Evolutionary conservation across 2,797 vertebrate species (phyloP).

Genomic region (Bradypus variegatus): DNA sequence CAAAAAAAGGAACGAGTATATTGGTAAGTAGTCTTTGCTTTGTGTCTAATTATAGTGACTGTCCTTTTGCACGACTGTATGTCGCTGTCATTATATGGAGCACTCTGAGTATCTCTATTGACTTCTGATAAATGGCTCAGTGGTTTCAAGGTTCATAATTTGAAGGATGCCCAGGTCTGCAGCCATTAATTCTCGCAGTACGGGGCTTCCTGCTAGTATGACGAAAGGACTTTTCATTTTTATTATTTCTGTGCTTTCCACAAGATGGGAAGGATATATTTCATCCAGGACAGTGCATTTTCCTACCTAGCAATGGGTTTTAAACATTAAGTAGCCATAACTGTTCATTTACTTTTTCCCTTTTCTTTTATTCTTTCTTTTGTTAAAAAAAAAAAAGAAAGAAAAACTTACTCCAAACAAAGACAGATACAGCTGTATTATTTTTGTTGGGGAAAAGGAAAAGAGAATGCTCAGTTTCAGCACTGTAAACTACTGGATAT

Average conservation of each 20-base stretch:
- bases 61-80: slow-evolving; percentile 83
- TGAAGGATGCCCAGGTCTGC: slow-evolving; percentile 82
- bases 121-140: slow-evolving; percentile 84
- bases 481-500: background rate
- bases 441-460: slow-evolving; percentile 17
- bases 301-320: slow-evolving; percentile 59
- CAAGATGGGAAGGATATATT: slow-evolving; percentile 69
- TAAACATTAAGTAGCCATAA: slow-evolving; percentile 63
- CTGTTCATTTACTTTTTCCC: slow-evolving; percentile 53
- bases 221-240: slow-evolving; percentile 77
- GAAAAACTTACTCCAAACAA: slow-evolving; percentile 43
- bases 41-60: slow-evolving; percentile 87
- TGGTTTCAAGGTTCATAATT: slow-evolving; percentile 83
- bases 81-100: slow-evolving; percentile 83
- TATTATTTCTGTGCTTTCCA: slow-evolving; percentile 73
- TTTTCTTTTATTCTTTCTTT: background rate
- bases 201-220: slow-evolving; percentile 77
- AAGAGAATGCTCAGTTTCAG: slow-evolving; percentile 37
- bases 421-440: slow-evolving; percentile 41
- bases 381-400: background rate
- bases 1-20: slow-evolving; percentile 80
- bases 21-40: slow-evolving; percentile 94
- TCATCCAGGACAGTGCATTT: slow-evolving; percentile 62
- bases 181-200: slow-evolving; percentile 83
- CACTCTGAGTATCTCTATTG: slow-evolving; percentile 83